A percentile compares a stretch with the other conserved stretches of the same genome.
Evolutionary conservation across 2,888 invertebrate species (phyloP).

Genomic region (Platycheirus rosarum): DNA sequence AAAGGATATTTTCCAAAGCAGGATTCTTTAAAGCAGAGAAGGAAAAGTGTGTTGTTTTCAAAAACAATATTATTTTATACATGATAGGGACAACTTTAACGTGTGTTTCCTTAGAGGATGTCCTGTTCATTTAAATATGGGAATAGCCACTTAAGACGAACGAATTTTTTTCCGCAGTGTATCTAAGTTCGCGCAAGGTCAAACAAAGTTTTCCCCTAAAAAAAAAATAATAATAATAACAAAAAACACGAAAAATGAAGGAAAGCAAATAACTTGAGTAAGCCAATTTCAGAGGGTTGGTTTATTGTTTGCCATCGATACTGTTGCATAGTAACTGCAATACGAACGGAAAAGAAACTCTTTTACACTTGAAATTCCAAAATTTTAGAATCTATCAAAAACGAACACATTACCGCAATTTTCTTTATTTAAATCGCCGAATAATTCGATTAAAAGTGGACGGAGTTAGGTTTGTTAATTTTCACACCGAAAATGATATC

Average conservation of each 20-base stretch:
- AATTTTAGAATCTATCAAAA: neutral
- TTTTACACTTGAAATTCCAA: no score
- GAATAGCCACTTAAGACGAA: constrained; percentile 43
- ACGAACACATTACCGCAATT: constrained; percentile 12
- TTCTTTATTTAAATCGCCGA: constrained; percentile 21
- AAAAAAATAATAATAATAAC: neutral
- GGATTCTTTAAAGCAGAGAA: constrained; percentile 22
- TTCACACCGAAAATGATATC: constrained; percentile 6
- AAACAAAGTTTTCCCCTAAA: constrained; percentile 27
- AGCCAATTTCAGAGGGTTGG: neutral
- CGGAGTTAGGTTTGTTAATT: constrained; percentile 33
- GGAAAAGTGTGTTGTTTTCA: constrained; percentile 28
- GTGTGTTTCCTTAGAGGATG: constrained; percentile 5
- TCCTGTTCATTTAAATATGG: constrained; percentile 10
- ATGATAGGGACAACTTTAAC: constrained; percentile 13
- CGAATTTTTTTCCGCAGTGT: neutral
- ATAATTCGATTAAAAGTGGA: constrained; percentile 39
- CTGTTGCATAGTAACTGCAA: constrained; percentile 65
- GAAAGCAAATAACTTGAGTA: neutral
- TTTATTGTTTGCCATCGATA: constrained; percentile 56
- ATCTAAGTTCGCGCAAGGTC: constrained; percentile 57
- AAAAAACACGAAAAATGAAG: constrained; percentile 10
- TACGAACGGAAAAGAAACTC: constrained; percentile 14
- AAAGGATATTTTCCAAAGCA: constrained; percentile 1
- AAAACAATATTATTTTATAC: constrained; percentile 21